Conservation (phyloP, 2,797 vertebrate species). For the Schizothorax lantsangensis region DNA sequence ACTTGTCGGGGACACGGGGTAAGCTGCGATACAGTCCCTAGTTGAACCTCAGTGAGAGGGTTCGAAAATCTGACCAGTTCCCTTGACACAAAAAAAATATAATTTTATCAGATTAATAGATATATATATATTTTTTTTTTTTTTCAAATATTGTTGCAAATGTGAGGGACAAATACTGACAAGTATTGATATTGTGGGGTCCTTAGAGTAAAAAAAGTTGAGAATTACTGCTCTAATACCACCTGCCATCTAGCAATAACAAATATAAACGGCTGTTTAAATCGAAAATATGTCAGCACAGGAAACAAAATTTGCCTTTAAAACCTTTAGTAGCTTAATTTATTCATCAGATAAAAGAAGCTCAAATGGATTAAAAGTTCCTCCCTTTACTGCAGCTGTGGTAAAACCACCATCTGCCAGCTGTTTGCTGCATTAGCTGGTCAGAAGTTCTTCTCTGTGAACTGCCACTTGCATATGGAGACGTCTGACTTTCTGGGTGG, state of each 20-base stretch:
- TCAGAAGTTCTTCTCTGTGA: slow-evolving; percentile 88
- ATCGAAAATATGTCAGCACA: neutral
- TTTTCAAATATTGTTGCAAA: neutral
- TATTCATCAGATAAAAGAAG: neutral
- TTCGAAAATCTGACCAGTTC: neutral
- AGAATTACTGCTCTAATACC: neutral
- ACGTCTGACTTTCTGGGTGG: slow-evolving; percentile 95
- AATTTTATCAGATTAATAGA: neutral
- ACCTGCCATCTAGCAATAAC: neutral
- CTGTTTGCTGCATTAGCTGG: slow-evolving; percentile 87
- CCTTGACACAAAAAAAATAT: neutral
- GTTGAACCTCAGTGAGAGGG: neutral
- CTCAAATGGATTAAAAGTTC: neutral
- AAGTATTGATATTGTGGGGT: neutral
- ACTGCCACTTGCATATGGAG: slow-evolving; percentile 97
- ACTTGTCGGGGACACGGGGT: slow-evolving; percentile 97
- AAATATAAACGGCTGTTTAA: neutral
- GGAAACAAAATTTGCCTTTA: neutral
- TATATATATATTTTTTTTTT: too few species aligned
- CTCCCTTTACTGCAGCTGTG: slow-evolving; percentile 82
- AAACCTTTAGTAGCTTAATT: neutral
- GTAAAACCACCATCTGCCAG: slow-evolving; percentile 97
- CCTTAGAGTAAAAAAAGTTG: neutral
- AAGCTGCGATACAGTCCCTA: slow-evolving; percentile 56
- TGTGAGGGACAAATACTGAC: neutral